Percentiles rank a stretch among this genome's conserved stretches.
These are phyloP conservation scores for Crepidodera aurea DNA, from an alignment of 2,888 invertebrate genomes.

Conservation along the genomic window DNA sequence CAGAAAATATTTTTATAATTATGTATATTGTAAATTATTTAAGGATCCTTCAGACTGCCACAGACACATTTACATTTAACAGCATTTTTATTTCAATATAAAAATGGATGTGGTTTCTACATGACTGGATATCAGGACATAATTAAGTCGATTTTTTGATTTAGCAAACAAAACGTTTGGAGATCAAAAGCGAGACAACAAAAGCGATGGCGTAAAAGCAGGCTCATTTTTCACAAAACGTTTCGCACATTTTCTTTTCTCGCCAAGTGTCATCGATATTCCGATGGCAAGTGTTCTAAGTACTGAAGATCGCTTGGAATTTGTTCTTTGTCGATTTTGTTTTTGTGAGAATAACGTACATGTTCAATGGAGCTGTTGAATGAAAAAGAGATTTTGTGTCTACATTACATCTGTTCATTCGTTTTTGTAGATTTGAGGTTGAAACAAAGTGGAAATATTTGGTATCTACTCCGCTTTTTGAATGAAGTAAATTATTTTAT, in stretches of 20 bases:
- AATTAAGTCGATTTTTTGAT: conserved; percentile 23
- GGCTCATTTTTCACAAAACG: conserved; percentile 25
- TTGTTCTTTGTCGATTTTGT: conserved; percentile 28
- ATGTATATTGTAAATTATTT: no score
- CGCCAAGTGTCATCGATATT: conserved; percentile 27
- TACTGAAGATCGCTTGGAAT: conserved; percentile 28
- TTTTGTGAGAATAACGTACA: conserved; percentile 24
- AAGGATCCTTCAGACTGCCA: no score
- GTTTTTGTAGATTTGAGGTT: neutral
- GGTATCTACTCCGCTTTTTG: no score
- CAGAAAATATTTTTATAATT: no score
- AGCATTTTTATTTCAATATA: no score
- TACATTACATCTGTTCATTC: conserved; percentile 17
- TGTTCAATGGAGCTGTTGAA: conserved; percentile 23
- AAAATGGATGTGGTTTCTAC: no score
- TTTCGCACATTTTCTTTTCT: conserved; percentile 27
- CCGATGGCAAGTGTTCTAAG: conserved; percentile 19
- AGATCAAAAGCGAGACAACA: conserved; percentile 22
- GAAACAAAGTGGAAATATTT: no score
- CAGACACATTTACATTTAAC: no score
- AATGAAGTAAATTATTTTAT: no score
- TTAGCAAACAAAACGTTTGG: conserved; percentile 21
- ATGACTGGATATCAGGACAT: neutral
- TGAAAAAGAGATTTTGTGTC: conserved; percentile 27
- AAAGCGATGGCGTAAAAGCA: conserved; percentile 20